Percentiles rank a stretch among this genome's conserved stretches.
These are phyloP conservation scores for Phaethon lepturus DNA, from an alignment of 2,113 vertebrate species.

Conservation along the genomic window DNA sequence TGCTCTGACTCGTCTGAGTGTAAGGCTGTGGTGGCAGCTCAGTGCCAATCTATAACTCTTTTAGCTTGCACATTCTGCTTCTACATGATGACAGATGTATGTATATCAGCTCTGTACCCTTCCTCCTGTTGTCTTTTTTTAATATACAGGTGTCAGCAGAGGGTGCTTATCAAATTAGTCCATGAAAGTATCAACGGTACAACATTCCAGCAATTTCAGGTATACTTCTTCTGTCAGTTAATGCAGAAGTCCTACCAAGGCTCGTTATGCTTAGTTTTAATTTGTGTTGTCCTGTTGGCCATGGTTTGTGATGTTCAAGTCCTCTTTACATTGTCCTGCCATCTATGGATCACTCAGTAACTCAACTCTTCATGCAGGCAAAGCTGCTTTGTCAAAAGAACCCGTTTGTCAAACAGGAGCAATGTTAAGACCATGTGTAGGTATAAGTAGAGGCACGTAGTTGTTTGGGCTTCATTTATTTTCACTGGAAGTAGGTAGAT, in stretches of 20 bases:
- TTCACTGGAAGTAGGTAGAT: neutral
- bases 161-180: neutral
- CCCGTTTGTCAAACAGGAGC: neutral
- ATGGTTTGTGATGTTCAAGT: neutral
- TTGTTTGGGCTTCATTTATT: neutral
- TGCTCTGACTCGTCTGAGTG: neutral
- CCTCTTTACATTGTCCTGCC: neutral
- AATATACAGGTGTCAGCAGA: neutral
- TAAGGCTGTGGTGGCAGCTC: neutral
- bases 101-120: neutral
- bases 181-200: neutral
- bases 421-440: neutral
- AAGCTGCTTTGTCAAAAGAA: neutral
- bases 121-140: neutral
- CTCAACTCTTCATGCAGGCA: neutral
- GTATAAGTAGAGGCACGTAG: neutral
- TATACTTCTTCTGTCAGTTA: neutral
- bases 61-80: neutral
- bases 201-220: neutral
- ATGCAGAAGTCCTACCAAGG: neutral
- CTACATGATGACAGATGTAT: accelerated
- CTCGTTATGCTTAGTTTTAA: neutral
- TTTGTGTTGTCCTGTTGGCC: neutral
- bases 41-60: neutral
- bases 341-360: neutral